Base-by-base conservation (phyloP, 2,797 vertebrate genomes). In the Chiloscyllium punctatum region DNA sequence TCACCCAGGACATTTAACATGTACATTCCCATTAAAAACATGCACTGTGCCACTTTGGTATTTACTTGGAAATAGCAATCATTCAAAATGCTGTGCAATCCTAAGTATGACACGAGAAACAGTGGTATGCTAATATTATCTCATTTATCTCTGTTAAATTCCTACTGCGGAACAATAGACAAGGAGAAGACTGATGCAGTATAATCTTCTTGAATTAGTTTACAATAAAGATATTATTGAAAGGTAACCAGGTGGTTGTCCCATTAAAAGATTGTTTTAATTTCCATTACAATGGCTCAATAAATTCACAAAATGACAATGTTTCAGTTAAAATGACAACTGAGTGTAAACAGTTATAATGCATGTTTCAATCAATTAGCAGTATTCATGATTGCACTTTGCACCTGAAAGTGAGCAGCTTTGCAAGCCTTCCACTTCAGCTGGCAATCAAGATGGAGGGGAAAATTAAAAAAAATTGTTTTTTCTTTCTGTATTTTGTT, bases 141-240 rank as follows among this genome's bases (percentile, higher is more conserved):
- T 92, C 62, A 92, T 92, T 69, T 68, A 92, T 92, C 90, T 68
- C n/a, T 69, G 62, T 69, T 42, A 21, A n/a, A 37, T 69, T 92
- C 66, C 90, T 21, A 42, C 21, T 25, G 66, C 69, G 90, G 66
- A 23, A 7, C 90, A 69, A 69, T 23, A 69, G 62, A 42, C 69
- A 42, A 69, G 62, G 30, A 84, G 42, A 48, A 37, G 3, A 2
- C 66, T n/a, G 90, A 66, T 13, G 23, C 21, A 92, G n/a, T 18
- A 92, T n/a, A 69, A 5, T 42, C 90, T 42, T n/a, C 7, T 92
- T 42, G 42, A 37, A 42, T 68, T 69, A 92, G 69, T 92, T 92
- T 92, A 25, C 23, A 68, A 92, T 37, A n/a, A 92, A 62, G 62
- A 6, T 1, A n/a, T 37, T 11, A 66, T n/a, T 68, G 62, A 37